Base-by-base conservation (phyloP, 2,113 vertebrate genomes). In the Bos indicus region DNA sequence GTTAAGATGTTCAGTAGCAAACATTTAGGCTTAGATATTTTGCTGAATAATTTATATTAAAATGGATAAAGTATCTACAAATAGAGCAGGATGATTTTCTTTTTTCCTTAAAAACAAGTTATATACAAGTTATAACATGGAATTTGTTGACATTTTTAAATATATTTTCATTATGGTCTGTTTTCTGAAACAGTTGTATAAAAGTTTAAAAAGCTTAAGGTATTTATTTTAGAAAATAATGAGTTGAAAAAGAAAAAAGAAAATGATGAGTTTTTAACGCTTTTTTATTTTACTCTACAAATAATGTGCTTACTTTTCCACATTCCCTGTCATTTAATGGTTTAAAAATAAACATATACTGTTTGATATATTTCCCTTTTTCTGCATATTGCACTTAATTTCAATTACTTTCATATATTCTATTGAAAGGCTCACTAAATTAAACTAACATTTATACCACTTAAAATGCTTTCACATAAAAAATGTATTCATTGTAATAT, bases 1-100 rank as follows among this genome's bases (percentile, higher is more conserved):
- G 78, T 97, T 95, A 90, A 86, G 95, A 97, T 98, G 96, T 97
- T 94, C 95, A 97, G 97, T 97, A 91, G 56, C 97, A 93, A 46
- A 90, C 23, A 80, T 97, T 97, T 98, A 94, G 40, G 48, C 88
- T 97, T 85, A 98, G 80, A 83, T 97, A 81, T 78, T n/a, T 86
- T 91, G 64, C 85, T 95, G 97, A 98, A 97, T 3, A 21, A 98
- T 83, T 88, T 54, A 46, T 51, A 46, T 17, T 59, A 21, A 96
- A 19, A 40, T 25, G 67, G 82, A 94, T 36, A 92, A 93, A 52
- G 77, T n/a, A 48, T 13, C 43, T 94, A 96, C 94, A 97, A 93
- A 21, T 30, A 13, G 0, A 15, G 7, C 11, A 0, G 5, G 95
- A 83, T 95, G n/a, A 21, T 19, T 83, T 82, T 57, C 17, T n/a